These are phyloP conservation scores for Vicugna pacos DNA, from an alignment of 2,113 vertebrate genomes.

Conservation along the genomic window DNA sequence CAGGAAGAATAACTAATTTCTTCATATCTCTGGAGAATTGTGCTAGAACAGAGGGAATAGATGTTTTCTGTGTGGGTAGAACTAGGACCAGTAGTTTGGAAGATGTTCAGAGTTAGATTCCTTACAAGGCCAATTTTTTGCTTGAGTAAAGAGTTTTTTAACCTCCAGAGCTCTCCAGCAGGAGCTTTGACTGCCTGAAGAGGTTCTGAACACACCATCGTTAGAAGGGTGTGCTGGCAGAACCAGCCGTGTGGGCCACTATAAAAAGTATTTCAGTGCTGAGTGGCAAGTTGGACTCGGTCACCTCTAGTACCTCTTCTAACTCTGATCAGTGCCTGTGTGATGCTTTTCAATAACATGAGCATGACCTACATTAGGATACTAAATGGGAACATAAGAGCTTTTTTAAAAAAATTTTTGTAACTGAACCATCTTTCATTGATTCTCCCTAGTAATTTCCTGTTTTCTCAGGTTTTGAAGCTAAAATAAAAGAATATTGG, in stretches of 20 bases:
- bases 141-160: conserved; percentile 45
- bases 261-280: not conserved
- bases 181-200: not conserved
- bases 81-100: not conserved
- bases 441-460: conserved; percentile 42
- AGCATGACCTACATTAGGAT: conserved; percentile 15
- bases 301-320: conserved; percentile 14
- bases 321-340: conserved; percentile 12
- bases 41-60: not conserved
- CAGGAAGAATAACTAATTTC: not conserved
- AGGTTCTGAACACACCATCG: not conserved
- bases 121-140: not conserved
- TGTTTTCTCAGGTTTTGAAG: conserved; percentile 49
- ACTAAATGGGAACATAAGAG: not conserved
- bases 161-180: not conserved
- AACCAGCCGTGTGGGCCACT: not conserved
- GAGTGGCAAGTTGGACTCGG: not conserved
- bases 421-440: conserved; percentile 49
- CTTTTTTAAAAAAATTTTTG: not conserved
- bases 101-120: conserved; percentile 5
- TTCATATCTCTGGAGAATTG: not conserved
- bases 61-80: not conserved
- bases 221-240: not conserved
- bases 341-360: conserved; percentile 31
- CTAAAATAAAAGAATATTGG: conserved; percentile 40